phyloP scores from a whole-genome alignment of 2,888 invertebrate species.

The Elgonia sp. region DNA sequence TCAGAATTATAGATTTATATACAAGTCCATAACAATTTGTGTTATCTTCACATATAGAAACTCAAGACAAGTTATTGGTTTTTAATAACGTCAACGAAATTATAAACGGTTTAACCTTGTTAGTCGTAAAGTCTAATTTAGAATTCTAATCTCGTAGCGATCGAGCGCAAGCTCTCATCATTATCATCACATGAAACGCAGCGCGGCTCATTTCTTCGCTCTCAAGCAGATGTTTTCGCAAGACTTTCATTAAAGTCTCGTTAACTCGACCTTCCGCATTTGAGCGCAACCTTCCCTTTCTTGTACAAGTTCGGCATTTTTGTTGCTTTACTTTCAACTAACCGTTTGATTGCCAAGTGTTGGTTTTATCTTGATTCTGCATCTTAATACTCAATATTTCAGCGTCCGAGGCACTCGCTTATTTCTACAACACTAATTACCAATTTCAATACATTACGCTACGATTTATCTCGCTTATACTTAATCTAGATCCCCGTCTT shows the following conservation, averaged over 20 bases:
- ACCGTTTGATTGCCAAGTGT: slow-evolving; percentile 66
- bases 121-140: slow-evolving; percentile 22
- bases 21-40: no score
- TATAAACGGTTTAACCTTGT: slow-evolving; percentile 7
- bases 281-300: slow-evolving; percentile 59
- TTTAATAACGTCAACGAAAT: slow-evolving; percentile 21
- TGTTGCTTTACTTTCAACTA: slow-evolving; percentile 38
- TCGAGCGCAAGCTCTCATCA: slow-evolving; percentile 29
- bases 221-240: slow-evolving; percentile 80
- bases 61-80: slow-evolving; percentile 32
- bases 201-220: no score
- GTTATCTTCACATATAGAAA: no score
- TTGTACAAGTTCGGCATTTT: slow-evolving; percentile 45
- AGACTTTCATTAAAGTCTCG: slow-evolving; percentile 84
- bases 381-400: slow-evolving; percentile 66
- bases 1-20: no score
- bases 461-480: slow-evolving; percentile 45
- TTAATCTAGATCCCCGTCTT: slow-evolving; percentile 42
- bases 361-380: slow-evolving; percentile 64
- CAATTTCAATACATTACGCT: slow-evolving; percentile 64
- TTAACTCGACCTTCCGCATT: slow-evolving; percentile 79
- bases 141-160: slow-evolving; percentile 43
- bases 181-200: slow-evolving; percentile 50
- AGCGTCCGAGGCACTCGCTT: slow-evolving; percentile 33
- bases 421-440: slow-evolving; percentile 54